phyloP scores from a whole-genome alignment of 2,113 vertebrate genomes.

The Salvelinus namaycush region DNA sequence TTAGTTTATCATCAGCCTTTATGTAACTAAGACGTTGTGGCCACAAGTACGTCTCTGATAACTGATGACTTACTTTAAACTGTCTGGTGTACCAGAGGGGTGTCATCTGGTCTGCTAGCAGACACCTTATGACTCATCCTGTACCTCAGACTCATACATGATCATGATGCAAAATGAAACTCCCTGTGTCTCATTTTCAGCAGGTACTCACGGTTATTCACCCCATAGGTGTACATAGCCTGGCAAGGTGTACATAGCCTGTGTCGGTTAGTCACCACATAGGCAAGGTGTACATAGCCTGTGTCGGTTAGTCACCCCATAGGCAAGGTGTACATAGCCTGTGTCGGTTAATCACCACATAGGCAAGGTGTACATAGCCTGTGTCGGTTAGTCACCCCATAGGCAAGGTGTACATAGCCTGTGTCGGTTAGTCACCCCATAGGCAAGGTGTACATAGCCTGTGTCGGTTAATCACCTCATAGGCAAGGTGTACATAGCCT shows the following conservation, averaged over 20 bases:
- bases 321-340: neutral
- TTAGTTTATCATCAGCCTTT: neutral
- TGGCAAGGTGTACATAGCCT: too few relatives aligned
- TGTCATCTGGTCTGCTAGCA: neutral
- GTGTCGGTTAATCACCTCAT: neutral
- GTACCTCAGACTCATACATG: neutral
- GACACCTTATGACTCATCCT: constrained; percentile 15
- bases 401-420: neutral
- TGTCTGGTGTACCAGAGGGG: neutral
- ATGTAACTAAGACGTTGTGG: neutral
- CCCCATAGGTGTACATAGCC: neutral
- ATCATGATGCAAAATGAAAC: constrained; percentile 9
- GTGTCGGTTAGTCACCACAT: neutral
- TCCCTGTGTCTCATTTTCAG: constrained; percentile 11
- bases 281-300: neutral
- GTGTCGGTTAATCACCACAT: neutral
- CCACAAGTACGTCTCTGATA: neutral
- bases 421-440: too few relatives aligned
- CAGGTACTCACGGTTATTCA: constrained; percentile 1
- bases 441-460: neutral
- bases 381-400: neutral
- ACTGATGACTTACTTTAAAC: neutral
- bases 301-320: neutral
- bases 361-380: too few relatives aligned
- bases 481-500: neutral